Percentiles rank a stretch among this genome's conserved stretches.
Evolutionary conservation across 2,797 vertebrate species (phyloP).

Genomic region (Thalassophryne amazonica): DNA sequence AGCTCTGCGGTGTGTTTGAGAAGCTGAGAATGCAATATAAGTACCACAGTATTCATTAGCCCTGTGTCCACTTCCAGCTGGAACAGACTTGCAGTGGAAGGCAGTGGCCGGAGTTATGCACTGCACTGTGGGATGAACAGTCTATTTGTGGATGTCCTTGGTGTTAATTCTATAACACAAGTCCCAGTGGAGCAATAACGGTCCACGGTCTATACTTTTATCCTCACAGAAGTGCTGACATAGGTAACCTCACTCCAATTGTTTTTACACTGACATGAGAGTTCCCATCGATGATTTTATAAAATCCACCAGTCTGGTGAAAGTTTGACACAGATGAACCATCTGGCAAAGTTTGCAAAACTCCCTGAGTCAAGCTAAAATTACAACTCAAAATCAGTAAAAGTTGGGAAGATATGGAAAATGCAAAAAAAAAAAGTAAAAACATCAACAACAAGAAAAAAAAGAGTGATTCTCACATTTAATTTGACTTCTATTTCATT

Average conservation of each 20-base stretch:
- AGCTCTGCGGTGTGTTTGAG: background rate
- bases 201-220: slow-evolving; percentile 17
- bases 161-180: slow-evolving; percentile 14
- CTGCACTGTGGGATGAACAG: slow-evolving; percentile 8
- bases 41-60: background rate
- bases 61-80: background rate
- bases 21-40: background rate
- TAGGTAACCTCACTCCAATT: slow-evolving; percentile 10
- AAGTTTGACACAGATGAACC: too few species aligned
- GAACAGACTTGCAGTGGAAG: background rate
- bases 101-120: background rate
- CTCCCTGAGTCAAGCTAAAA: too few species aligned
- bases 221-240: slow-evolving; percentile 33
- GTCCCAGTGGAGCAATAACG: slow-evolving; percentile 15
- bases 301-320: too few species aligned
- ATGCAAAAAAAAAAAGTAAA: too few species aligned
- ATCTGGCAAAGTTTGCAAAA: too few species aligned
- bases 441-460: too few species aligned
- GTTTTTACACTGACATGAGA: background rate
- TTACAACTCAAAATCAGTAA: too few species aligned
- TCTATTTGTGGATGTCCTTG: slow-evolving; percentile 8
- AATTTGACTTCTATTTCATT: too few species aligned
- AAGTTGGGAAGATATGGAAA: too few species aligned
- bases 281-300: too few species aligned
- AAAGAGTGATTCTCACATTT: too few species aligned